phyloP scores from a whole-genome alignment of 2,113 vertebrate genomes.

The Planiliza haematocheilus region DNA sequence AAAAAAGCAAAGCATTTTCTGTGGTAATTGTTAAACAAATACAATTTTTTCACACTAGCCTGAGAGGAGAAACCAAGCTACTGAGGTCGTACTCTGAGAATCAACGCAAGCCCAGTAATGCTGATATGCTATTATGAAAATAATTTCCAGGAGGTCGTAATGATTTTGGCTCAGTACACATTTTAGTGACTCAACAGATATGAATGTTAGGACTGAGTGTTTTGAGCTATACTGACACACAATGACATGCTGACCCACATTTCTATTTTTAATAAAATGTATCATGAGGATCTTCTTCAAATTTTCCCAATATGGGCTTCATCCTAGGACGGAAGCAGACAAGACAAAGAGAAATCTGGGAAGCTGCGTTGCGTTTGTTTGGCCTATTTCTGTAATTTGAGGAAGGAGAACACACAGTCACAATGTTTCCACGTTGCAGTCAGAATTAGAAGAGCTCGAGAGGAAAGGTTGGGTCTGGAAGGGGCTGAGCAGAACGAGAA shows the following conservation, averaged over 20 bases:
- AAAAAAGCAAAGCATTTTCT: background rate
- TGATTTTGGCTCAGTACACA: slow-evolving; percentile 3
- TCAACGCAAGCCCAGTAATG: no score
- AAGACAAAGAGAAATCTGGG: background rate
- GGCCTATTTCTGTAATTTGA: background rate
- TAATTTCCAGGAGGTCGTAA: slow-evolving; percentile 5
- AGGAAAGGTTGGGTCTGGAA: background rate
- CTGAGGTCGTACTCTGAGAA: background rate
- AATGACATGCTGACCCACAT: no score
- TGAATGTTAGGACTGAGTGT: background rate
- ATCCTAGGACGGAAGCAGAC: no score
- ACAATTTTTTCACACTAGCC: background rate
- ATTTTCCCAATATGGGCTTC: no score
- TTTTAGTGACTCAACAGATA: slow-evolving; percentile 2
- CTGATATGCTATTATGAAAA: background rate
- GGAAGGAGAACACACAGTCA: background rate
- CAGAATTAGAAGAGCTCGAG: background rate
- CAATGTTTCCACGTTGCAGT: background rate
- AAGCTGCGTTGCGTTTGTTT: background rate
- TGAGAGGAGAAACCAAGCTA: background rate
- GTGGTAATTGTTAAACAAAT: background rate
- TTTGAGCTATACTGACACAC: no score
- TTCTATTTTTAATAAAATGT: no score
- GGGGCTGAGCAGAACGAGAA: slow-evolving; percentile 6
- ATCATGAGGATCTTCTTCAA: no score